Evolutionary conservation across 2,888 invertebrate genomes (phyloP).

Genomic region (Calliphora vomitoria): DNA sequence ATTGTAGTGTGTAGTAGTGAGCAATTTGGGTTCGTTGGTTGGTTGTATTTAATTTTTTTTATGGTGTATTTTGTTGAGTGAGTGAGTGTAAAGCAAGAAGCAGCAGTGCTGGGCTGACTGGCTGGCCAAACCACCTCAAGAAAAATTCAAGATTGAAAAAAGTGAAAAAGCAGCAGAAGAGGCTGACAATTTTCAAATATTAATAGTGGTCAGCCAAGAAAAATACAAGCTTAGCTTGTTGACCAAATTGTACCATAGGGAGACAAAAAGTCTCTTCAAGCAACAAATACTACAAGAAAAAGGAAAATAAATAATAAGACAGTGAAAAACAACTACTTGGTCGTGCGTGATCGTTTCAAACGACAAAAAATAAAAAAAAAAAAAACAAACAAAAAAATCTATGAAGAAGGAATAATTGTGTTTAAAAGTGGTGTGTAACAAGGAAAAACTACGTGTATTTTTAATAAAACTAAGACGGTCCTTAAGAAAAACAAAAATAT

Average conservation of each 20-base stretch:
- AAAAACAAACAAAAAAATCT: constrained; percentile 27
- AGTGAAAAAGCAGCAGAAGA: constrained; percentile 59
- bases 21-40: constrained; percentile 68
- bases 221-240: constrained; percentile 65
- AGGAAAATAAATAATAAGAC: constrained; percentile 39
- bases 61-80: constrained; percentile 59
- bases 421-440: constrained; percentile 41
- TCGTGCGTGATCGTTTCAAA: constrained; percentile 70
- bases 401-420: constrained; percentile 14
- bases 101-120: constrained; percentile 71
- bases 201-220: constrained; percentile 61
- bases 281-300: constrained; percentile 58
- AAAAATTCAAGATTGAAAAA: constrained; percentile 44
- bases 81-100: constrained; percentile 66
- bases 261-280: constrained; percentile 63
- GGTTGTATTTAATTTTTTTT: constrained; percentile 57
- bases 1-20: constrained; percentile 64
- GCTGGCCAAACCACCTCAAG: constrained; percentile 66
- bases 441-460: constrained; percentile 41
- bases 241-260: constrained; percentile 54
- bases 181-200: constrained; percentile 53
- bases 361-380: constrained; percentile 35
- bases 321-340: constrained; percentile 56
- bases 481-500: constrained; percentile 6
- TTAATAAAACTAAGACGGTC: not conserved